Evolutionary conservation across 2,888 invertebrate genomes (phyloP).

Genomic region (Hipparchia sbordonii): DNA sequence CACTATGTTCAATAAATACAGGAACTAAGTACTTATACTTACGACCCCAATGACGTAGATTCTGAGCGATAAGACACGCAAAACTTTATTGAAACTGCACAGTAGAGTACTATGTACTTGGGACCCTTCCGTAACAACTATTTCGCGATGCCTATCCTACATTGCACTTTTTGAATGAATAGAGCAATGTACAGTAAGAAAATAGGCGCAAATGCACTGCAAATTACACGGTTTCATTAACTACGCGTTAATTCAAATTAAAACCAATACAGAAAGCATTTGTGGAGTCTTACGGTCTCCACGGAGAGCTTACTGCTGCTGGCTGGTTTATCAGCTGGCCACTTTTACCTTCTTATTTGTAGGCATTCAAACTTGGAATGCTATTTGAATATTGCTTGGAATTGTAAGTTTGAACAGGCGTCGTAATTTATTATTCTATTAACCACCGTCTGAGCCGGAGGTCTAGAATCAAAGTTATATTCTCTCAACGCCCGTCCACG

Average conservation of each 20-base stretch:
- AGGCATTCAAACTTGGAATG: no score
- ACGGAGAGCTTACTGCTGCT: no score
- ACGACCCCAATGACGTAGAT: conserved; percentile 59
- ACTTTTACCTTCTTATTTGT: no score
- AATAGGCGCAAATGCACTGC: conserved; percentile 29
- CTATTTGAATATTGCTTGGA: no score
- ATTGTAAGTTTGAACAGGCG: no score
- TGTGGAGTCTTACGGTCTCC: no score
- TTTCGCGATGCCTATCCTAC: conserved; percentile 23
- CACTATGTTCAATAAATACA: conserved; percentile 44
- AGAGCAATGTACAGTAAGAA: not conserved
- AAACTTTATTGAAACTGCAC: conserved; percentile 43
- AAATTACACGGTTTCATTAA: not conserved
- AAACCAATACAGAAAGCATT: no score
- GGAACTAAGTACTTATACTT: conserved; percentile 41
- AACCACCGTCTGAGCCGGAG: no score
- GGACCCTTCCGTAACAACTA: conserved; percentile 8
- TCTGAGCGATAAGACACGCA: conserved; percentile 71
- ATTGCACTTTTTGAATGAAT: conserved; percentile 26
- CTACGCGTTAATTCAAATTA: not conserved
- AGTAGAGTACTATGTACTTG: not conserved
- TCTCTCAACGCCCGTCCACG: no score
- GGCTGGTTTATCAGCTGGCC: no score
- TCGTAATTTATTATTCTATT: no score
- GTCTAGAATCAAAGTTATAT: no score